Evolutionary conservation across 2,797 vertebrate genomes (phyloP).

Genomic region (Rhinogobio ventralis): DNA sequence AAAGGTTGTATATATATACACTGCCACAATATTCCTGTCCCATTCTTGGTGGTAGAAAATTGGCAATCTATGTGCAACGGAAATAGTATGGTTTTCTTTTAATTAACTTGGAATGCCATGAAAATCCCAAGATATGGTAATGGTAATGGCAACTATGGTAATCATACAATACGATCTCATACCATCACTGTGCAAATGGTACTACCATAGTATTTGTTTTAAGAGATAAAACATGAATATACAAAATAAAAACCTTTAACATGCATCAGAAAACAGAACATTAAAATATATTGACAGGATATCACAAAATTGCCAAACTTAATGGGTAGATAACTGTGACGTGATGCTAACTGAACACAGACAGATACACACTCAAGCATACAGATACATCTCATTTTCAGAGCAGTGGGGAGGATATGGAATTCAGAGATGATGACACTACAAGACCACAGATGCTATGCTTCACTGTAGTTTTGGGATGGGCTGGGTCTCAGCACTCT

Average conservation of each 20-base stretch:
- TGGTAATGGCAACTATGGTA: not conserved
- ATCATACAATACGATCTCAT: not conserved
- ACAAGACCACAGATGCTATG: constrained; percentile 41
- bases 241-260: constrained; percentile 7
- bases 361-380: constrained; percentile 3
- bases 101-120: not conserved
- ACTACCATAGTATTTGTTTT: not conserved
- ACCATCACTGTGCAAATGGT: not conserved
- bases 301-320: not conserved
- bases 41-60: no score
- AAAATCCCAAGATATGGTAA: not conserved
- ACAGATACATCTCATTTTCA: not conserved
- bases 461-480: constrained; percentile 51
- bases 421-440: constrained; percentile 43
- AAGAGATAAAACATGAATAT: not conserved
- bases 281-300: not conserved
- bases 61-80: no score
- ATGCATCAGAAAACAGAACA: not conserved
- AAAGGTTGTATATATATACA: no score
- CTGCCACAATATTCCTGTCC: no score
- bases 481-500: constrained; percentile 40
- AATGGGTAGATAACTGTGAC: not conserved
- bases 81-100: not conserved
- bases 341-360: not conserved
- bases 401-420: not conserved